Percentiles rank a stretch among this genome's conserved stretches.
These are phyloP conservation scores for Anthonomus grandis DNA, from an alignment of 1,140 invertebrate genomes.

Conservation along the genomic window DNA sequence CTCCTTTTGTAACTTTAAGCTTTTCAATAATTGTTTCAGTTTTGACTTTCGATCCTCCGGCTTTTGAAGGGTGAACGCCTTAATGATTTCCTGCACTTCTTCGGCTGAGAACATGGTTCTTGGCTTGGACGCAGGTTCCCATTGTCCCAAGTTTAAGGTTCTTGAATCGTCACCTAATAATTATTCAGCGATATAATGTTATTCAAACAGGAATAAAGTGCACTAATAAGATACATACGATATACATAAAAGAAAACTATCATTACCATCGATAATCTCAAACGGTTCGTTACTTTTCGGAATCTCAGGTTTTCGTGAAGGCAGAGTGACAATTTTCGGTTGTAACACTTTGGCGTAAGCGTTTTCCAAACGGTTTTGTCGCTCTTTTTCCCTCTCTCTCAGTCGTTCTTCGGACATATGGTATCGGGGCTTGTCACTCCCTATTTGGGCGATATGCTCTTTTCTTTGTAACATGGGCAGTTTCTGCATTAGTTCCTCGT, in stretches of 20 bases:
- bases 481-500: conserved; percentile 50
- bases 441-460: conserved; percentile 40
- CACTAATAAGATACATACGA: not conserved
- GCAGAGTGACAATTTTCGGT: conserved; percentile 32
- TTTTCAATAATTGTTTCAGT: conserved; percentile 36
- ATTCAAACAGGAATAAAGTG: no score
- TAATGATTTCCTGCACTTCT: conserved; percentile 33
- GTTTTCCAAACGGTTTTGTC: conserved; percentile 42
- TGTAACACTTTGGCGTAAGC: conserved; percentile 37
- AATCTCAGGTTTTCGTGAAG: conserved; percentile 17
- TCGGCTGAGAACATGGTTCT: conserved; percentile 30
- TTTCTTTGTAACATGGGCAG: conserved; percentile 47
- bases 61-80: conserved; percentile 24
- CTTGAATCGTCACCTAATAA: conserved; percentile 15
- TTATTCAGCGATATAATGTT: not conserved
- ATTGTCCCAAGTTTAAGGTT: conserved; percentile 29
- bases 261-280: conserved; percentile 19
- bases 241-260: not conserved
- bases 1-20: conserved; percentile 41
- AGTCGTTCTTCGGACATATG: conserved; percentile 43
- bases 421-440: conserved; percentile 38
- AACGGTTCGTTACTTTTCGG: conserved; percentile 14
- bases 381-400: conserved; percentile 33
- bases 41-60: conserved; percentile 29
- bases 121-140: conserved; percentile 28